Base-by-base conservation (phyloP, 2,888 invertebrate species). In the Melieria crassipennis region DNA sequence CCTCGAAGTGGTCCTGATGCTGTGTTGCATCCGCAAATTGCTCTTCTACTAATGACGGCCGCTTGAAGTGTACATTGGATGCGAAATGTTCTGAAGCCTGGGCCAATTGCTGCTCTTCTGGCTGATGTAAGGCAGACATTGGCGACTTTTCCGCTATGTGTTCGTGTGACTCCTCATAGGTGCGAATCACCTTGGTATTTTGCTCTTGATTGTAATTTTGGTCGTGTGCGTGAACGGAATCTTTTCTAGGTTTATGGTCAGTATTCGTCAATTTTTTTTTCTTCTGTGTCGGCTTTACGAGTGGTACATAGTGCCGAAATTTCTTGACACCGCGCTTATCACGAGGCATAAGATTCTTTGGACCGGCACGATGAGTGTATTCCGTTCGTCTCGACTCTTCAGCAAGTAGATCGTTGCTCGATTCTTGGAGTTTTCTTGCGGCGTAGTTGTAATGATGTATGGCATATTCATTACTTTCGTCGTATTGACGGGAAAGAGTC, bases 141-240 rank as follows among this genome's bases (percentile, higher is more conserved):
- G 9, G 50, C 50, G 11, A 30, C 30, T 30, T 30, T 48, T 78
- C 78, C 45, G 80, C 77, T 7, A 86, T 72, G 71, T 85, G 85
- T n/a, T 87, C 85, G 64, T 86, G 85, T 3, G 80, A 81, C 72
- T 86, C 84, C 66, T 85, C 83, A 67, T 77, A 86, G 0, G 85
- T 85, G 56, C 81, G 82, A 60, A 78, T 81, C 4, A 80, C 80
- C n/a, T 80, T 81, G 5, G 81, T 78, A n/a, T 75, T 75, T 9
- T 68, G 52, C 7, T 77, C 74, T 9, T 11, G 73, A 30, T 48
- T 70, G 1, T 58, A 5, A 60, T 61, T 56, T 7, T 63, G 69
- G 4, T 63, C 55, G 46, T 63, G 52, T 48, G 62, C 63, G 60
- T 72, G 71, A 48, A 73, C 78, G 48, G 79, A 79, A 30, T 30